Evolutionary conservation across 2,888 invertebrate species (phyloP).

Genomic region (Girardia tigrina): DNA sequence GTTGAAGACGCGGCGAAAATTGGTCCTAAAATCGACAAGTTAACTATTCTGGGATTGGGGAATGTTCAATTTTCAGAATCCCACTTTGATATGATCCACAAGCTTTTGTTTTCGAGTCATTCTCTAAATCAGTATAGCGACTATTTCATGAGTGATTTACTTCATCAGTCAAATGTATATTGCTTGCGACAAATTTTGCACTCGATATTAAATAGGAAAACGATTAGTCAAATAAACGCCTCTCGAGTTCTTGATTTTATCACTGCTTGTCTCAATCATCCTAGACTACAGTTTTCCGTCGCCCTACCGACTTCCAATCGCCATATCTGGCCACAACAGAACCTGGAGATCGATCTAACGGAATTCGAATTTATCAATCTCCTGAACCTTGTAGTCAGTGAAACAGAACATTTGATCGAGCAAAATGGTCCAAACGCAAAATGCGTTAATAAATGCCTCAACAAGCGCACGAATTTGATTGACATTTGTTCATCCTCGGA

Average conservation of each 20-base stretch:
- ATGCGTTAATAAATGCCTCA: background rate
- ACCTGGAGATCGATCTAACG: background rate
- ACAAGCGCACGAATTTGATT: background rate
- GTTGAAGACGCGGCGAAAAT: background rate
- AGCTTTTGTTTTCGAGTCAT: constrained; percentile 20
- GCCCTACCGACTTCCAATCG: background rate
- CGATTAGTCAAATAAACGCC: background rate
- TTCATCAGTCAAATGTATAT: background rate
- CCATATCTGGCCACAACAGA: background rate
- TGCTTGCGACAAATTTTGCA: background rate
- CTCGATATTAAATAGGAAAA: background rate
- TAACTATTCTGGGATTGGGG: constrained; percentile 11
- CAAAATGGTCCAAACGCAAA: constrained; percentile 3
- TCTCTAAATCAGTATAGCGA: constrained; percentile 15
- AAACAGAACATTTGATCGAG: constrained; percentile 7
- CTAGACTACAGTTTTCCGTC: background rate
- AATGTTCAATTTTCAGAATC: background rate
- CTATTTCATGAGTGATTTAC: constrained; percentile 23
- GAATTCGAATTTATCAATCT: background rate
- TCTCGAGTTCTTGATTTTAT: constrained; percentile 12
- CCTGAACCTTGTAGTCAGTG: background rate
- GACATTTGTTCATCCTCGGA: constrained; percentile 4
- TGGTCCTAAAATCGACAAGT: background rate
- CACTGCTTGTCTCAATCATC: background rate
- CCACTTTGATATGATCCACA: constrained; percentile 1